Base-by-base conservation (phyloP, 2,113 vertebrate species). In the Notechis scutatus region DNA sequence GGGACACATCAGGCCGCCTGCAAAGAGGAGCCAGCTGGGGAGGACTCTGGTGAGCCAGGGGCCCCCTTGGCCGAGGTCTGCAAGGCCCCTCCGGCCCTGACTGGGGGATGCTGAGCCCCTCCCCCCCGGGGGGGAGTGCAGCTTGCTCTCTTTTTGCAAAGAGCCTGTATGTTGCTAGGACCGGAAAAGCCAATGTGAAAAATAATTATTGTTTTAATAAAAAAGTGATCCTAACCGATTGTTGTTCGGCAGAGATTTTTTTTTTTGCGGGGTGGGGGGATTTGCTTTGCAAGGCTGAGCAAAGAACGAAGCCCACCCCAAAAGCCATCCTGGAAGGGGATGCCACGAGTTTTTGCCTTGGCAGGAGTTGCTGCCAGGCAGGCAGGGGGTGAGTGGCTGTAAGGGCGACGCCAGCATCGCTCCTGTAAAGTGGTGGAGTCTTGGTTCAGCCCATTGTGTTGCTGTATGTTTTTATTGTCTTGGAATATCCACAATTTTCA, bases 141-240 rank as follows among this genome's bases (percentile, higher is more conserved):
- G 85, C 64, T 88, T 45, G 64, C 56, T 21, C 92, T 64, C 64
- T 47, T 0, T 0, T 0, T 0, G 87, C 88, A 89, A 88, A 87
- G 91, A 96, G 96, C 97, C 95, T 97, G 97, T 97, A 96, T 45
- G 96, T 97, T 95, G 97, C 97, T 91, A 94, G 86, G 57, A 69
- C 59, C 34, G 50, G 29, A 91, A 14, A 87, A 18, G 21, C 52
- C 52, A 91, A 74, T 96, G 96, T 96, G 94, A 96, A 96, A 81
- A 93, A 96, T 92, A 94, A 96, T 94, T 90, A 95, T 91, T 0
- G 3, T 97, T 97, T 97, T 97, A 96, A 96, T 97, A 97, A 97
- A 97, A 97, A 96, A 86, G 93, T 26, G 90, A 93, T 93, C 90
- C 89, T 94, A 92, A 91, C 61, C 12, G 1, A 39, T 2, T 0